Base-by-base conservation (phyloP, 2,888 invertebrate genomes). In the Drosophila prolongata region DNA sequence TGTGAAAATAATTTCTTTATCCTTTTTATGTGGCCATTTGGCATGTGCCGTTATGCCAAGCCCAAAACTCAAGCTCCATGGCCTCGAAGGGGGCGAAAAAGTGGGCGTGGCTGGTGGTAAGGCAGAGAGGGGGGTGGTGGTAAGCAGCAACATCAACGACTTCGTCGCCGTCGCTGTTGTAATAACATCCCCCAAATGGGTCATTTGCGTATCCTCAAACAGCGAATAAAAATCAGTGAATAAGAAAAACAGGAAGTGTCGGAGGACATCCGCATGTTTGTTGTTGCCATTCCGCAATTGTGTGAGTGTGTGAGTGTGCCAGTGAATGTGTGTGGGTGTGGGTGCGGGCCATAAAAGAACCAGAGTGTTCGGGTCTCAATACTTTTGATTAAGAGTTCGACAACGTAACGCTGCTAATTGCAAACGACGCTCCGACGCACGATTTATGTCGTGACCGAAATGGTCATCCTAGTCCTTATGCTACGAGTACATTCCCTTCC, bases 121-220 rank as follows among this genome's bases (percentile, higher is more conserved):
- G 14, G n/a, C 19, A 19, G 42, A 47, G 19, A 16, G 30, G 35
- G 35, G 62, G 24, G 27, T 34, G 44, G 53, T 62, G 56, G 65
- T 54, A 65, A 66, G 66, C 37, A 64, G 66, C 65, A 53, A 27
- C 65, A 34, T 53, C 70, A 50, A 59, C 50, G 47, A 37, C 52
- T 61, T 46, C 47, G 73, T 68, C 75, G 85, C 56, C 72, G 77
- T 71, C 74, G 79, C 76, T 74, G 78, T 73, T 87, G 83, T 90
- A 90, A 89, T 91, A 92, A 92, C 92, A 91, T 92, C 92, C 91
- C 92, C 91, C 92, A 92, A 92, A 92, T 91, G 92, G 92, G 91
- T 91, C 91, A 92, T 92, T 92, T 91, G 91, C 91, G 91, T 91
- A 89, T 91, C 90, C 91, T 90, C 91, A 91, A 91, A 91, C 90